Evolutionary conservation across 37 sponge, comb jelly and placozoan species (phyloP).

Genomic region (Eunapius fragilis): DNA sequence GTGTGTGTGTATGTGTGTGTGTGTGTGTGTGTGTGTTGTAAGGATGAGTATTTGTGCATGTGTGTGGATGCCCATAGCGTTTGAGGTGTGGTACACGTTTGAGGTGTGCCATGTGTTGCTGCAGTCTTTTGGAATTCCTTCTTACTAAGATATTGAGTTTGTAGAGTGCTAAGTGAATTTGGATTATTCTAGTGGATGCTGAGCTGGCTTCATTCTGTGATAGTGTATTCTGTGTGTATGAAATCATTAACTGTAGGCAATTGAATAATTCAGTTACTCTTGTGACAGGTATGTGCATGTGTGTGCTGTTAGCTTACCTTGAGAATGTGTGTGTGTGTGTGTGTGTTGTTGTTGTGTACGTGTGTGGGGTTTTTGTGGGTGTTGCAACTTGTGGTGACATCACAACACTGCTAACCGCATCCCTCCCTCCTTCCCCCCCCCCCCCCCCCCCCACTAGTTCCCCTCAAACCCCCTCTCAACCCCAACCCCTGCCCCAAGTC

Average conservation of each 20-base stretch:
- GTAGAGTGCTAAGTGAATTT: too few species aligned
- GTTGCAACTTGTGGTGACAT: neutral
- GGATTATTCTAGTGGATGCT: too few species aligned
- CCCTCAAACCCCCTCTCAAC: neutral
- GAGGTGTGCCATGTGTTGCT: too few species aligned
- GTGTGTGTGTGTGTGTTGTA: neutral
- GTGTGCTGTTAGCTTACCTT: neutral
- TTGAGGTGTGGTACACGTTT: too few species aligned
- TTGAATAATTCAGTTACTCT: too few species aligned
- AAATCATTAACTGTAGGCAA: too few species aligned
- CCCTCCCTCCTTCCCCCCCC: conserved; percentile 3
- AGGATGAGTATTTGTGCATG: neutral
- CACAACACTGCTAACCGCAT: neutral
- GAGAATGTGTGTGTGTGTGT: neutral
- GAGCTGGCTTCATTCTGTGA: too few species aligned
- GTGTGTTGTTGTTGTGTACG: neutral
- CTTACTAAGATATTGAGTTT: too few species aligned
- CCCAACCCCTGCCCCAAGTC: neutral
- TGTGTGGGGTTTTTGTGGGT: neutral
- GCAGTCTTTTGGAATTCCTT: too few species aligned
- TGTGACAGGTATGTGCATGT: neutral
- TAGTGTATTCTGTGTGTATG: too few species aligned
- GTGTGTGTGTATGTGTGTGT: conserved; percentile 2
- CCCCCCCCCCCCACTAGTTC: neutral
- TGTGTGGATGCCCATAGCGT: too few species aligned